Conservation (phyloP, 2,113 vertebrate genomes). For the Eubucco bourcierii region DNA sequence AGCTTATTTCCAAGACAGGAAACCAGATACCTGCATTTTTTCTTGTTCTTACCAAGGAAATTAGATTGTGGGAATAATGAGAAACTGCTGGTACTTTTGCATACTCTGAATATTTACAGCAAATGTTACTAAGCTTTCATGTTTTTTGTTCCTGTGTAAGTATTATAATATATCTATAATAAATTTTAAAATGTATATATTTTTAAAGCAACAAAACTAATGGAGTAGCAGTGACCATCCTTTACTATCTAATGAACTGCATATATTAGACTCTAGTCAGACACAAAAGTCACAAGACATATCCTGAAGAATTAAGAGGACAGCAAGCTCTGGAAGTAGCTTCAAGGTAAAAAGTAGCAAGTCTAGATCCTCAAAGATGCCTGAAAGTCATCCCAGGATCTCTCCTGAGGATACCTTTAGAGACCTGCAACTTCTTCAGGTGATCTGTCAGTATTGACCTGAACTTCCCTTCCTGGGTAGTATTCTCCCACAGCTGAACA, state of each 20-base stretch:
- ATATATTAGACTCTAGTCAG: not conserved
- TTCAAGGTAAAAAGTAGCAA: not conserved
- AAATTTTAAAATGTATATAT: not conserved
- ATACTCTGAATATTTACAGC: not conserved
- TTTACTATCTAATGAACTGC: not conserved
- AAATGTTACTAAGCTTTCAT: not conserved
- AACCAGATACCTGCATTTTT: not conserved
- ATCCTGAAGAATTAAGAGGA: not conserved
- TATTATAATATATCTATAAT: not conserved
- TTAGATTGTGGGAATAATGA: not conserved
- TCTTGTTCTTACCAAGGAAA: not conserved
- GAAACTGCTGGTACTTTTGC: not conserved
- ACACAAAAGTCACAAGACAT: not conserved
- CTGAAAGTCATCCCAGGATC: not conserved
- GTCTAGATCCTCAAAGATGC: not conserved
- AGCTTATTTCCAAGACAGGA: not conserved
- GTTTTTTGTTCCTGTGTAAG: not conserved
- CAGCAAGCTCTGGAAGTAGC: not conserved
- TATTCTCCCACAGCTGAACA: not conserved
- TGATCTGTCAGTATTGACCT: not conserved
- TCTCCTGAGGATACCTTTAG: not conserved
- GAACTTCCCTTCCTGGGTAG: not conserved
- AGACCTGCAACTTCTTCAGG: not conserved
- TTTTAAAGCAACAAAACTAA: not conserved
- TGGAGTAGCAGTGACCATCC: not conserved